Evolutionary conservation across 2,888 invertebrate genomes (phyloP).

Genomic region (Schizaphis graminum): DNA sequence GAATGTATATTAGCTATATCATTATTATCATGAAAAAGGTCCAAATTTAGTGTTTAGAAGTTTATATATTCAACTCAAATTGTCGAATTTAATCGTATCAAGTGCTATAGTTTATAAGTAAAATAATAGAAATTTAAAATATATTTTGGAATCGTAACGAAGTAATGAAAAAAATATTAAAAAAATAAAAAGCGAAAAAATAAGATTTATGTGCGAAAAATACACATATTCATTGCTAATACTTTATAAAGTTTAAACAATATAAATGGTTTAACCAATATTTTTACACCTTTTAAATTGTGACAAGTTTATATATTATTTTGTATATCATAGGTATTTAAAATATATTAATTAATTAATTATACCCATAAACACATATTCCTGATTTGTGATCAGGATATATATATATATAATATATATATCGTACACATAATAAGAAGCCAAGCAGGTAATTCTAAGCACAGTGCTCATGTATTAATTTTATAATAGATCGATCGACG

Average conservation of each 20-base stretch:
- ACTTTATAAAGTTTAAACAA: neutral
- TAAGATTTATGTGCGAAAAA: neutral
- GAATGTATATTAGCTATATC: neutral
- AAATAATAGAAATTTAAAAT: conserved; percentile 1
- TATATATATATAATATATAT: too few relatives aligned
- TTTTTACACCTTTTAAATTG: neutral
- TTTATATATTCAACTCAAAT: neutral
- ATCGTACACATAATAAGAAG: neutral
- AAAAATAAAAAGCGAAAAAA: neutral
- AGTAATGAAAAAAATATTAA: neutral
- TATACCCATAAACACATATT: neutral
- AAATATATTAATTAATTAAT: neutral
- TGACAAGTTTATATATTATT: neutral
- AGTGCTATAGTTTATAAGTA: neutral
- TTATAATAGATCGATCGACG: conserved; percentile 4
- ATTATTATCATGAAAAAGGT: neutral
- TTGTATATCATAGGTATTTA: neutral
- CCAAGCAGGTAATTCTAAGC: neutral
- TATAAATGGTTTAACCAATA: neutral
- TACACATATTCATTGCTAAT: neutral
- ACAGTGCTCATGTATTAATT: neutral
- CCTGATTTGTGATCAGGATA: neutral
- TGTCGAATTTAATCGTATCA: neutral
- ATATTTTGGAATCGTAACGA: neutral
- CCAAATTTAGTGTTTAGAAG: neutral